phyloP scores from a whole-genome alignment of 2,888 invertebrate species.

The Diadegma fenestrale region DNA sequence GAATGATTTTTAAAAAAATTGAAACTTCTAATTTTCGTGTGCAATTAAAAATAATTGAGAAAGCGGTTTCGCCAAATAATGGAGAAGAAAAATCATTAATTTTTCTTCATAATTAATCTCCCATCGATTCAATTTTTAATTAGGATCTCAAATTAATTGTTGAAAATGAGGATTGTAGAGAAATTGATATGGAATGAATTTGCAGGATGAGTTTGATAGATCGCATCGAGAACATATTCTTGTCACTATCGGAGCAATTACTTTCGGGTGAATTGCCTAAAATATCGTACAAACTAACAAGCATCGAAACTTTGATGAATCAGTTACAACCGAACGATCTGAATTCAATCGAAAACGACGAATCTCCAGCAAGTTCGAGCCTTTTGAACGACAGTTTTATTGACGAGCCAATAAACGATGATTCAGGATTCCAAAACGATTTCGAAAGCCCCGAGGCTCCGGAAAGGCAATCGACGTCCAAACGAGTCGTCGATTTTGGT shows the following conservation, averaged over 20 bases:
- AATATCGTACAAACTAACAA: constrained; percentile 63
- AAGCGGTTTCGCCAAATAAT: no score
- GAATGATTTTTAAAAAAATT: no score
- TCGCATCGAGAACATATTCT: constrained; percentile 72
- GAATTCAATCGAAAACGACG: neutral
- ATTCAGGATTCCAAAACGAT: constrained; percentile 30
- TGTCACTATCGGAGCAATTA: constrained; percentile 72
- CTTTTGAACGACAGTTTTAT: neutral
- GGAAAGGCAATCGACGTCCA: neutral
- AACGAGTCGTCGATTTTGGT: constrained; percentile 3
- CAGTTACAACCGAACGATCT: constrained; percentile 23
- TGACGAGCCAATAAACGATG: constrained; percentile 12
- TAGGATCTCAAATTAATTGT: neutral
- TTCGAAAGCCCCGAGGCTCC: neutral
- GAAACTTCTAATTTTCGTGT: no score
- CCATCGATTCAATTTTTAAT: no score
- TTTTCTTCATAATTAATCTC: no score
- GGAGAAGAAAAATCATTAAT: no score
- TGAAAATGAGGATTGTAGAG: neutral
- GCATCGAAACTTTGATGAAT: constrained; percentile 22
- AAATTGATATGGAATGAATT: neutral
- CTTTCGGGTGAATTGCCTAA: constrained; percentile 69
- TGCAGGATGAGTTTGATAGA: constrained; percentile 72
- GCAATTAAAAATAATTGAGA: no score
- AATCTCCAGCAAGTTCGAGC: neutral